Base-by-base conservation (phyloP, 2,888 invertebrate species). In the Doris montereyensis region DNA sequence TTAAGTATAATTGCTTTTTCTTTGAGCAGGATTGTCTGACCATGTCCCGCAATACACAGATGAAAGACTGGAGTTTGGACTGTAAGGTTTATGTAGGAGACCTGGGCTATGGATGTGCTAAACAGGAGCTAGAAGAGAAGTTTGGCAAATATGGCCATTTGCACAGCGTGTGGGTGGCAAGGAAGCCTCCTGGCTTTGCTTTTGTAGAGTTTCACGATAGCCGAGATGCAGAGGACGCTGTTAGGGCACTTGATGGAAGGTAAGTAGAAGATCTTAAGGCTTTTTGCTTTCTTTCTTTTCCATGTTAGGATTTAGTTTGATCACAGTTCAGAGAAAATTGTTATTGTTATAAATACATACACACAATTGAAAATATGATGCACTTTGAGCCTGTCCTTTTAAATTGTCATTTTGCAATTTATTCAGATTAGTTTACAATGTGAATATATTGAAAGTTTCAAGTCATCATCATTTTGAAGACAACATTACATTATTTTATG, bases 121-220 rank as follows among this genome's bases (percentile, higher is more conserved):
- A 96, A 92, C 95, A 96, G 90, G 97, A 97, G 92, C 94, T 91
- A 80, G 97, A 97, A 91, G 95, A 95, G 88, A 94, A 95, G 10
- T 97, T 97, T 91, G 94, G 94, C 79, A 96, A 96, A 92, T 97
- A 96, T 91, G 97, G 97, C 8, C 96, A 95, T 62, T 93, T 97
- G 83, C 93, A 95, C 86, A 97, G 97, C 91, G 97, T 97, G 67
- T 97, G 97, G 97, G 96, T 97, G 76, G 97, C 97, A 0, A 93
- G 97, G 87, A 97, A 97, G 89, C 97, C 97, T 67, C 97, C 97
- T 10, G 97, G 92, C 3, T 92, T 92, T 86, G 92, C 92, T 10
- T 92, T 92, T 84, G 90, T 91, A n/a, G 91, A 91, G 81, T 92
- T 89, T 84, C 90, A 90, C 62, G 87, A 87, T 76, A 83, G 84